Conservation (phyloP, 2,797 vertebrate genomes). For the Liasis olivaceus region DNA sequence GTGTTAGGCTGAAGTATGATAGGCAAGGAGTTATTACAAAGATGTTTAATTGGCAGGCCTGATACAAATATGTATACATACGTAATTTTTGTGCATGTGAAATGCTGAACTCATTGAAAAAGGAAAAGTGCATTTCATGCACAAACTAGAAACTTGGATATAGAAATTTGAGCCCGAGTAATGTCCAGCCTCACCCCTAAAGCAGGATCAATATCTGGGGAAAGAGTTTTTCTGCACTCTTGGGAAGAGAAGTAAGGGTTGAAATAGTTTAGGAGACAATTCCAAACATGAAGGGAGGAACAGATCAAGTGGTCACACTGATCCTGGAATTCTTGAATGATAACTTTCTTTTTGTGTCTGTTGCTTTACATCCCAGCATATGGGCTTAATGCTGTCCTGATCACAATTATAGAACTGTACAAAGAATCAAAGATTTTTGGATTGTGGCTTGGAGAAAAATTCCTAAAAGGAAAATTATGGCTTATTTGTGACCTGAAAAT, state of each 20-base stretch:
- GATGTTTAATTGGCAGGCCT: slow-evolving; percentile 60
- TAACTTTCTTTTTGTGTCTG: background rate
- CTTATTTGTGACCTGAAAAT: background rate
- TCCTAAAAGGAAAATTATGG: rapidly evolving
- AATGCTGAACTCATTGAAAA: slow-evolving; percentile 53
- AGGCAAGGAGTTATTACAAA: slow-evolving; percentile 68
- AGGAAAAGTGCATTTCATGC: slow-evolving; percentile 45
- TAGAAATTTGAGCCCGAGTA: slow-evolving; percentile 5
- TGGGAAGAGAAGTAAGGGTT: background rate
- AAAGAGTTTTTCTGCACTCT: slow-evolving; percentile 11
- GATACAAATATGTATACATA: slow-evolving; percentile 58
- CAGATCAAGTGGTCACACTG: slow-evolving; percentile 55
- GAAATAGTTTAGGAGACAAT: slow-evolving; percentile 9
- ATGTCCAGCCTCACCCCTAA: slow-evolving; percentile 5
- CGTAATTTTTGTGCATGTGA: slow-evolving; percentile 39
- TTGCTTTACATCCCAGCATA: background rate
- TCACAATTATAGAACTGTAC: background rate
- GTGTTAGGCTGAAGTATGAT: slow-evolving; percentile 42
- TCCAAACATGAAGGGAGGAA: slow-evolving; percentile 46
- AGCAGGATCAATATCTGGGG: slow-evolving; percentile 17
- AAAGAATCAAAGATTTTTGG: background rate
- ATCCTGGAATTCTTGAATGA: slow-evolving; percentile 15
- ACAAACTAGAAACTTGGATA: background rate
- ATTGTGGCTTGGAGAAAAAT: background rate
- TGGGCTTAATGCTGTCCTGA: background rate